A percentile compares a stretch with the other conserved stretches of the same genome.
Conservation (phyloP, 2,113 vertebrate species). For the Cebus imitator region DNA sequence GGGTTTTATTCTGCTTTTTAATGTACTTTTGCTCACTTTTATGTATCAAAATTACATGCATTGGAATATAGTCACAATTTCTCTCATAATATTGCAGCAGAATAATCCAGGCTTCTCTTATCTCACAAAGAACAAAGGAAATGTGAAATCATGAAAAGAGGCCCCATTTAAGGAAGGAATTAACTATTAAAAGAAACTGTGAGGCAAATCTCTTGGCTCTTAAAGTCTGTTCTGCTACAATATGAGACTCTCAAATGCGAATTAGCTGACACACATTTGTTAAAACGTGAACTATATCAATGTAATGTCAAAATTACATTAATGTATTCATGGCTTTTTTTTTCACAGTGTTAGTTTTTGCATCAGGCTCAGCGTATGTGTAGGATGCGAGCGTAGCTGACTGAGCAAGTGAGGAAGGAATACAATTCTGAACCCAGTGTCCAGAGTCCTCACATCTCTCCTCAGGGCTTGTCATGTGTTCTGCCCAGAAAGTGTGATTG, state of each 20-base stretch:
- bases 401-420: not conserved
- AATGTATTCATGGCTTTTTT: not conserved
- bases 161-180: not conserved
- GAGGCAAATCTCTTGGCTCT: not conserved
- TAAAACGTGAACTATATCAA: not conserved
- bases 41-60: not conserved
- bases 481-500: not conserved
- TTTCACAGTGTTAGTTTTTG: not conserved
- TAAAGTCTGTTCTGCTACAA: not conserved
- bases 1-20: not conserved
- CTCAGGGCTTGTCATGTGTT: fast-evolving
- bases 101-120: not conserved
- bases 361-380: not conserved
- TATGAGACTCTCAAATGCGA: not conserved
- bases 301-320: not conserved
- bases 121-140: not conserved
- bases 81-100: not conserved
- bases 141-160: not conserved
- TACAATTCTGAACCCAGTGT: not conserved
- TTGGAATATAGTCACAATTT: not conserved
- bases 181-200: not conserved
- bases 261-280: not conserved
- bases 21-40: not conserved
- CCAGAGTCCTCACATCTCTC: not conserved
- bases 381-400: not conserved